Conservation (phyloP, 1,140 invertebrate species). For the Neotoxoptera formosana region DNA sequence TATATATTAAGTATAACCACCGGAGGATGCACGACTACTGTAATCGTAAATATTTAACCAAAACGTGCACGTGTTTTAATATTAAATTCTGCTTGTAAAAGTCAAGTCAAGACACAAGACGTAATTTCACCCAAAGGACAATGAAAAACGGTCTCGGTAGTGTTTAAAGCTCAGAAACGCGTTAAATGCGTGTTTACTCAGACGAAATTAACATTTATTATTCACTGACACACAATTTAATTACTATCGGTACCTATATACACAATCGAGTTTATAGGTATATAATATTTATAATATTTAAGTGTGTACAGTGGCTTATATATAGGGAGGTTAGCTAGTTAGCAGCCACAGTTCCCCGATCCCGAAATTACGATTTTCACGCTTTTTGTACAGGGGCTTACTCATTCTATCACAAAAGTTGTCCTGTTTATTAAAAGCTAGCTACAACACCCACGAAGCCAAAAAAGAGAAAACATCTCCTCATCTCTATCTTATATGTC, state of each 20-base stretch:
- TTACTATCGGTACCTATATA: neutral
- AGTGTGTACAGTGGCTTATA: neutral
- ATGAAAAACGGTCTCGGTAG: neutral
- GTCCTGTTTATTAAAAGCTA: too few species aligned
- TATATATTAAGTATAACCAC: neutral
- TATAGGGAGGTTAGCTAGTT: neutral
- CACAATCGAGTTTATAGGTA: neutral
- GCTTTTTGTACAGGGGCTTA: too few species aligned
- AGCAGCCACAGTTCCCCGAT: neutral
- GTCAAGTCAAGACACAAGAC: neutral
- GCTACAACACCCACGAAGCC: too few species aligned
- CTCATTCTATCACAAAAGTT: too few species aligned
- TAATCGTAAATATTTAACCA: neutral
- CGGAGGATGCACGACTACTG: neutral
- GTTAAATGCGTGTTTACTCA: constrained; percentile 33
- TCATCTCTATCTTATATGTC: too few species aligned
- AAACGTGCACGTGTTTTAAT: neutral
- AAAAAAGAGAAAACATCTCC: too few species aligned
- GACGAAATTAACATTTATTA: constrained; percentile 9
- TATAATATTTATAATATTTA: neutral
- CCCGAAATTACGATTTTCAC: neutral
- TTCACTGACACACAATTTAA: constrained; percentile 22
- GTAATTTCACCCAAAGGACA: constrained; percentile 34
- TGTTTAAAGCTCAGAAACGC: neutral
- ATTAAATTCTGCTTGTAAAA: neutral